Conservation (phyloP, 2,113 vertebrate genomes). For the Chascanopsetta lugubris region DNA sequence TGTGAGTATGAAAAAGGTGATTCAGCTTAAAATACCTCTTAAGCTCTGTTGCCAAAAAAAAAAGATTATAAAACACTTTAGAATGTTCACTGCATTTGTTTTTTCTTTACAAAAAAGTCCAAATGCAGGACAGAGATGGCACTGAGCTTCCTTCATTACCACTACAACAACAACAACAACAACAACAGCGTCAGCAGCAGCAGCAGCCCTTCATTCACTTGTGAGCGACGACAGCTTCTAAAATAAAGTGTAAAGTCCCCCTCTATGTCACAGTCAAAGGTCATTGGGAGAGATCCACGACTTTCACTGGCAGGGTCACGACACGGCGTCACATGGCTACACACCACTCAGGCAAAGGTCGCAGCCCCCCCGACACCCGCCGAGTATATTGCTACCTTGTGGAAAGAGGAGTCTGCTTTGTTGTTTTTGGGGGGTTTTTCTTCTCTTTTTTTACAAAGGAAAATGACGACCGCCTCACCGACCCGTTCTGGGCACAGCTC, state of each 20-base stretch:
- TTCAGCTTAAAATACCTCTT: conserved; percentile 35
- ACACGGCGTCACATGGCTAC: conserved; percentile 42
- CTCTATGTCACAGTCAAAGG: conserved; percentile 81
- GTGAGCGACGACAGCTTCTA: conserved; percentile 54
- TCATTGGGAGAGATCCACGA: conserved; percentile 70
- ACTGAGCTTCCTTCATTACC: conserved; percentile 43
- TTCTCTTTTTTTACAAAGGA: conserved; percentile 50
- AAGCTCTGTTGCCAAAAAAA: conserved; percentile 41
- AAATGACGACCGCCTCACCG: conserved; percentile 27
- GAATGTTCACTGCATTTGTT: conserved; percentile 48
- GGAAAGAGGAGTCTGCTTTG: conserved; percentile 52
- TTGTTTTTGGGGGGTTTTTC: not conserved
- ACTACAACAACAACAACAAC: no score
- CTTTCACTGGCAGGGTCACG: conserved; percentile 48
- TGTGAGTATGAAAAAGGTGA: conserved; percentile 34
- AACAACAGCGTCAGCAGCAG: no score
- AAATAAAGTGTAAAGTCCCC: conserved; percentile 68
- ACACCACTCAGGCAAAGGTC: conserved; percentile 42
- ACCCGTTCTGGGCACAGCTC: conserved; percentile 17
- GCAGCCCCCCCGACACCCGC: conserved; percentile 38
- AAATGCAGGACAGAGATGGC: conserved; percentile 62
- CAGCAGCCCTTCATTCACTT: conserved; percentile 56
- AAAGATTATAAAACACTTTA: conserved; percentile 58
- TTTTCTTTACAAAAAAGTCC: conserved; percentile 50
- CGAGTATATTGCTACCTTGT: conserved; percentile 69